phyloP scores from a whole-genome alignment of 2,797 vertebrate genomes.

The Sebastiscus tertius region DNA sequence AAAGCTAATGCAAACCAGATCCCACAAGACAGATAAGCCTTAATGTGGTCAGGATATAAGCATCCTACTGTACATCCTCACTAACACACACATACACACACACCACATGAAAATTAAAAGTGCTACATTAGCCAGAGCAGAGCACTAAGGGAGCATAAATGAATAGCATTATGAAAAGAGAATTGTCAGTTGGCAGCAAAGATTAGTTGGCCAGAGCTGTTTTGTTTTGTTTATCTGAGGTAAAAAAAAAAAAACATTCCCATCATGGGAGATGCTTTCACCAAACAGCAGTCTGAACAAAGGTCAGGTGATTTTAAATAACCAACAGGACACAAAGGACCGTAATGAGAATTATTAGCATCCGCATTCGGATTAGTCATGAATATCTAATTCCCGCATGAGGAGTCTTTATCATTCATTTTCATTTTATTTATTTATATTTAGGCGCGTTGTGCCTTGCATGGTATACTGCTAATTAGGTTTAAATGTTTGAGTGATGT shows the following conservation, averaged over 20 bases:
- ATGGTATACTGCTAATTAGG: conserved; percentile 49
- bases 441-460: conserved; percentile 10
- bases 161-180: conserved; percentile 71
- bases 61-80: conserved; percentile 42
- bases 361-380: conserved; percentile 40
- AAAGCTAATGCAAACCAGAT: conserved; percentile 74
- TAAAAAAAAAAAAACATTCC: conserved; percentile 7
- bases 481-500: conserved; percentile 64
- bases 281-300: conserved; percentile 32
- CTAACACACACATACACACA: conserved; percentile 18
- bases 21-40: conserved; percentile 61
- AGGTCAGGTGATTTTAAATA: conserved; percentile 55
- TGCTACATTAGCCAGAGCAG: conserved; percentile 58
- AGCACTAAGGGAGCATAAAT: conserved; percentile 63
- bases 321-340: conserved; percentile 31
- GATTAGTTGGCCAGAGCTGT: conserved; percentile 59
- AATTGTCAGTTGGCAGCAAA: conserved; percentile 61
- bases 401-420: conserved; percentile 44
- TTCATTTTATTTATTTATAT: conserved; percentile 53
- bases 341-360: conserved; percentile 54
- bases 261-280: conserved; percentile 17
- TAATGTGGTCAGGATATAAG: conserved; percentile 63
- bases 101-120: conserved; percentile 64
- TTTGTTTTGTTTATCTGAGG: conserved; percentile 44
- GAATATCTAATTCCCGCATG: conserved; percentile 44